Conservation (phyloP, 2,113 vertebrate genomes). For the Hydrolagus affinis region DNA sequence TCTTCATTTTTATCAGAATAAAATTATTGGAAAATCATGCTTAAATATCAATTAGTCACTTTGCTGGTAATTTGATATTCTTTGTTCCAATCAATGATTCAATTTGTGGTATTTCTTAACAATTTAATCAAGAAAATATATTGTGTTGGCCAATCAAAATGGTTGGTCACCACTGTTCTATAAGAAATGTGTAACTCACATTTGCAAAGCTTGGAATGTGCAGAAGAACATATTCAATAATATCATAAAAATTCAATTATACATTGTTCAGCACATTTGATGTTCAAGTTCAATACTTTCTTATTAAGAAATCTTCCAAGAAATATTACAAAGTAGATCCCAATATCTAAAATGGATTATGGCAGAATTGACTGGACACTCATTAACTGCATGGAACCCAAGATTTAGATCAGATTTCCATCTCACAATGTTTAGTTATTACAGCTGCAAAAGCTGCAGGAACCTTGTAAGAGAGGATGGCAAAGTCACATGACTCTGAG, state of each 20-base stretch:
- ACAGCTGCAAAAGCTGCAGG: not conserved
- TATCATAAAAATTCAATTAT: no score
- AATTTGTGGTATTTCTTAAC: no score
- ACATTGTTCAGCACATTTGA: no score
- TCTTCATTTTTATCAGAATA: not conserved
- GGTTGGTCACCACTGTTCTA: no score
- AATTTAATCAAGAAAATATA: no score
- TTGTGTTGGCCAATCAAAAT: no score
- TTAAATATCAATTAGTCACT: not conserved
- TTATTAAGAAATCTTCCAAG: no score
- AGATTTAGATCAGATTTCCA: not conserved
- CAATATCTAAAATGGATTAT: not conserved
- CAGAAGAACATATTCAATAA: no score
- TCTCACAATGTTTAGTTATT: not conserved
- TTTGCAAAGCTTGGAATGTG: no score
- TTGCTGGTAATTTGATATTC: not conserved
- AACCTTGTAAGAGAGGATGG: not conserved
- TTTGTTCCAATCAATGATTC: no score
- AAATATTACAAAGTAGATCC: not conserved
- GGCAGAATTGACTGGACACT: not conserved
- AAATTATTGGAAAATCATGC: not conserved
- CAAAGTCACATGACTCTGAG: conserved; percentile 22
- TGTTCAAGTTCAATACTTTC: no score
- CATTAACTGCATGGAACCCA: not conserved
- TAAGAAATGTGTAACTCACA: no score